Evolutionary conservation across 64 coral and sea anemone species (phyloP).

Genomic region (Stylophora pistillata): DNA sequence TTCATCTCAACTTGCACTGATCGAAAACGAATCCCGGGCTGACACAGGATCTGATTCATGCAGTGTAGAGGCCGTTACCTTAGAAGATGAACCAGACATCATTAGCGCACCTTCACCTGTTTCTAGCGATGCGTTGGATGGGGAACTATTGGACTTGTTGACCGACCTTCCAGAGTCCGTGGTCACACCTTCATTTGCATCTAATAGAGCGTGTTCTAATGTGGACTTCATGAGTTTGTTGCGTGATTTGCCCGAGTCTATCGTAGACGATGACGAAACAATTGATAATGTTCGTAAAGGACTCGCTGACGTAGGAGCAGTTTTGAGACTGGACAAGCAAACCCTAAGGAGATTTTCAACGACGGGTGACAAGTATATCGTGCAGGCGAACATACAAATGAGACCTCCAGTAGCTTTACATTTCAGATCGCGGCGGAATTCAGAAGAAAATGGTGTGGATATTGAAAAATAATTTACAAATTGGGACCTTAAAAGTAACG

Average conservation of each 20-base stretch:
- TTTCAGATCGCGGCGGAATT: constrained; percentile 27
- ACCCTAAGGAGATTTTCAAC: constrained; percentile 74
- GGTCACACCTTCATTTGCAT: not conserved
- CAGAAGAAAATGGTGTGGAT: not conserved
- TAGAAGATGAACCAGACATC: not conserved
- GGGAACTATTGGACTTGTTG: constrained; percentile 59
- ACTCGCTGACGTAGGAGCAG: constrained; percentile 75
- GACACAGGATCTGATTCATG: not conserved
- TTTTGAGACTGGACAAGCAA: constrained; percentile 73
- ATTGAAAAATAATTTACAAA: not conserved
- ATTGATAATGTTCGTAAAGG: constrained; percentile 73
- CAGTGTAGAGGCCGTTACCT: not conserved
- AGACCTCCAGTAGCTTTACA: constrained; percentile 71
- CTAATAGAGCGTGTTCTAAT: not conserved
- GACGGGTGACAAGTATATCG: constrained; percentile 86
- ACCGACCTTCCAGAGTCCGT: constrained; percentile 39
- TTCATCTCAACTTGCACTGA: constrained; percentile 40
- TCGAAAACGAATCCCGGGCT: not conserved
- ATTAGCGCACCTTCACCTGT: constrained; percentile 18
- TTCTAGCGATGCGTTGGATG: not conserved
- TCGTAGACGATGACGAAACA: constrained; percentile 90
- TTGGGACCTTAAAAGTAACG: not conserved
- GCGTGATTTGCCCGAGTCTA: constrained; percentile 66
- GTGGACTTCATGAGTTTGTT: constrained; percentile 50
- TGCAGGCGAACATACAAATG: constrained; percentile 69